phyloP scores from a whole-genome alignment of 1,140 invertebrate genomes.

The Oedothorax gibbosus region DNA sequence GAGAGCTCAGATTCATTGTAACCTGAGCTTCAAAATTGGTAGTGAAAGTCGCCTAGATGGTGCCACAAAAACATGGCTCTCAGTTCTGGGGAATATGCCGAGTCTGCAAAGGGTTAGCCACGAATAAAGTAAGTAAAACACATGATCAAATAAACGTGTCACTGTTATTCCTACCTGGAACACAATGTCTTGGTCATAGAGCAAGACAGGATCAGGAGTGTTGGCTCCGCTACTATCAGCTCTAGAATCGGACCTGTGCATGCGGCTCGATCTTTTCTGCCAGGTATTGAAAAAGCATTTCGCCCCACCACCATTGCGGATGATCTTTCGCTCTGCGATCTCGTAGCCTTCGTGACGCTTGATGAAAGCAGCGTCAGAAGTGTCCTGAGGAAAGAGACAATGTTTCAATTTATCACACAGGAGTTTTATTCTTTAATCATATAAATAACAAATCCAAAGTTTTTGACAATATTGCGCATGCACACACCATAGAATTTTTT shows the following conservation, averaged over 20 bases:
- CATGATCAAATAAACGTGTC: no score
- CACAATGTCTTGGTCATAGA: slow-evolving; percentile 39
- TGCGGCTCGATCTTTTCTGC: slow-evolving; percentile 31
- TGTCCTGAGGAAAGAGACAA: slow-evolving; percentile 66
- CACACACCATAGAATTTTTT: background rate
- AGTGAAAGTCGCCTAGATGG: no score
- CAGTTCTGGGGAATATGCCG: no score
- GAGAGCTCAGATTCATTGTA: no score
- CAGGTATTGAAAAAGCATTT: slow-evolving; percentile 6
- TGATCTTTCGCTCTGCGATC: slow-evolving; percentile 81
- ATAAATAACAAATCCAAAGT: background rate
- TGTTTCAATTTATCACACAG: background rate
- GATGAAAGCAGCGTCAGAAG: slow-evolving; percentile 78
- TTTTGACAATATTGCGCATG: background rate
- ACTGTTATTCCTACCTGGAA: background rate
- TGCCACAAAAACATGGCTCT: no score
- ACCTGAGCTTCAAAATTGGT: no score
- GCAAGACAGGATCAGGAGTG: slow-evolving; percentile 33
- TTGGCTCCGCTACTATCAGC: slow-evolving; percentile 48
- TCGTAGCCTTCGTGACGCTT: slow-evolving; percentile 81
- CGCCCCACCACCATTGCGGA: slow-evolving; percentile 65
- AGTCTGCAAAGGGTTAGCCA: no score
- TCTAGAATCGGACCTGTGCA: slow-evolving; percentile 27
- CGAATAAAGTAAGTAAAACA: no score
- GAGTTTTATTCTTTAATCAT: background rate